Evolutionary conservation across 2,113 vertebrate species (phyloP), one percentile per base, ranked within the genome.

Genomic region (Neogobius melanostomus): DNA sequence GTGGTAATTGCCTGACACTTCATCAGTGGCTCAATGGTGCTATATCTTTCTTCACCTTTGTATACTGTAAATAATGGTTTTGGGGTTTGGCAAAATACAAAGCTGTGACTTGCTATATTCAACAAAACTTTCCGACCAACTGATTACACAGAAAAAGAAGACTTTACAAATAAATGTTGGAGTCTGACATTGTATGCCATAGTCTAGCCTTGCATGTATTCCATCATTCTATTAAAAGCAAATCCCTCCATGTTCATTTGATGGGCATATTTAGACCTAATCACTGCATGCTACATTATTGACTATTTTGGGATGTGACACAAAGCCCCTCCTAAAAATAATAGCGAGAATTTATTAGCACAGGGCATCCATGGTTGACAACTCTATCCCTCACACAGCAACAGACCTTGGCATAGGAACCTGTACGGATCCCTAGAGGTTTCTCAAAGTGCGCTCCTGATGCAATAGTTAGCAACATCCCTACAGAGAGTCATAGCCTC

Each of bases 391-490:
- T 11, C 47, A 9, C 52, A 63, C 43, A 52, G 56, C 17, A 0
- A 12, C 63, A 47, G 1, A 57, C 21, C 69, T 11, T 70, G 46
- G 76, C 50, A 71, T 5, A 75, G 17, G 0, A 0, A 66, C 50
- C 16, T 8, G 11, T 17, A 60, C 47, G 47, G 48, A 74, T 82
- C 80, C 87, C 75, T 2, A 16, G 80, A 72, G 82, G 57, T 6
- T 16, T 21, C 77, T 70, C 65, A 75, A 80, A 81, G 51, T 68
- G 80, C 74, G 81, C 56, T 82, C 83, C 90, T 93, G 92, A 93
- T 92, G 92, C 88, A 93, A 92, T 83, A 87, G 64, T 78, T 66
- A 85, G 90, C 86, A 93, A 93, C 88, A 84, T 89, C 84, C 77
- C 83, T 67, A 65, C 83, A 83, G 83, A 69, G 75, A 16, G 65